Evolutionary conservation across 2,113 vertebrate species (phyloP).

Genomic region (Alexandromys fortis): DNA sequence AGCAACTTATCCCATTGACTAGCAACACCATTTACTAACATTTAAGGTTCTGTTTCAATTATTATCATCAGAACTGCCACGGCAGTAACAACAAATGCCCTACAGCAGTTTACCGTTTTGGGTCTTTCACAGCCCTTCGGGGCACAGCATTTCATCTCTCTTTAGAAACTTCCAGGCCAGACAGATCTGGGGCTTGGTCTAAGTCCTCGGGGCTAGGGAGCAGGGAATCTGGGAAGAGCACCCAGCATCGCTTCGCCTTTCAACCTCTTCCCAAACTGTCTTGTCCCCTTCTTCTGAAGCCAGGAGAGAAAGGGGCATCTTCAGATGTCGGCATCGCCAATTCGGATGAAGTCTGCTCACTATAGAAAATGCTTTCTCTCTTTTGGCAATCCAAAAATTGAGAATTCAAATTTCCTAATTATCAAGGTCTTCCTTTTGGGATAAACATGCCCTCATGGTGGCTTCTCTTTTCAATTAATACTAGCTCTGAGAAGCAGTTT

Average conservation of each 20-base stretch:
- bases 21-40: slow-evolving; percentile 52
- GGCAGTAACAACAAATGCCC: neutral
- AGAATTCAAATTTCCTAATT: slow-evolving; percentile 42
- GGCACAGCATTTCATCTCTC: neutral
- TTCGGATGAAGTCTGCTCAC: neutral
- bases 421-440: neutral
- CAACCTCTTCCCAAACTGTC: neutral
- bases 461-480: neutral
- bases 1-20: slow-evolving; percentile 1
- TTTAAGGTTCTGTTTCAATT: slow-evolving; percentile 56
- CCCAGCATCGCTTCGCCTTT: neutral
- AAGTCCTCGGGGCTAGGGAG: neutral
- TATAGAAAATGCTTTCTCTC: neutral
- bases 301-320: neutral
- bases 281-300: neutral
- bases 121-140: neutral
- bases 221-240: neutral
- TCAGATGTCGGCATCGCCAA: neutral
- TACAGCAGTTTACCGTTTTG: neutral
- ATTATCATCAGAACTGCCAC: neutral
- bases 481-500: neutral
- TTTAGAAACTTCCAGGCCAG: neutral
- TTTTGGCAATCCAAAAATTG: neutral
- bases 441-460: slow-evolving; percentile 9
- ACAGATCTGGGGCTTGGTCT: neutral